phyloP scores from a whole-genome alignment of 2,113 vertebrate genomes.

The Vicugna pacos region DNA sequence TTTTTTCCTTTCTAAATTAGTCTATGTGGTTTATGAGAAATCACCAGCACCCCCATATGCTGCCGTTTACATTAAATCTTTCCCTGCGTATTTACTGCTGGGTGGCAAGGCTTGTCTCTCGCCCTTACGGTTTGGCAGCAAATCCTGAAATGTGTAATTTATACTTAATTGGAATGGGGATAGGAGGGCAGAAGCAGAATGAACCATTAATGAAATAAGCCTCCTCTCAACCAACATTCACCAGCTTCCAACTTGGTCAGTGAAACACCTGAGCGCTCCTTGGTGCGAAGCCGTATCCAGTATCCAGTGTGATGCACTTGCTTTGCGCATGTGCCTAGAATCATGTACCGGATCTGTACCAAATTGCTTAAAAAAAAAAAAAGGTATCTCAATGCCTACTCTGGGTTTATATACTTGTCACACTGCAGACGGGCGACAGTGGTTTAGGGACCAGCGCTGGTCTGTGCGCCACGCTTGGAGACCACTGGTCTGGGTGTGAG shows the following conservation, averaged over 20 bases:
- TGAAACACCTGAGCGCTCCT: neutral
- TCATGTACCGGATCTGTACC: neutral
- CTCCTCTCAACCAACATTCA: neutral
- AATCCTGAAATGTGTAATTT: conserved; percentile 83
- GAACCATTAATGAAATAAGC: conserved; percentile 80
- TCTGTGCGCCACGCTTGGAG: neutral
- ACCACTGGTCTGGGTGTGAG: neutral
- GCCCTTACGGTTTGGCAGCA: conserved; percentile 81
- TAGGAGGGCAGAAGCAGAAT: conserved; percentile 75
- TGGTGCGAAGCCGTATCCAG: neutral
- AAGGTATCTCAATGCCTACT: neutral
- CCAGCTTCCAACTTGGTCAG: neutral
- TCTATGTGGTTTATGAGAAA: conserved; percentile 90
- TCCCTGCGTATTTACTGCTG: conserved; percentile 86
- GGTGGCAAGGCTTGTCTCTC: conserved; percentile 83
- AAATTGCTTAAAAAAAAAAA: no score
- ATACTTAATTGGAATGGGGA: conserved; percentile 83
- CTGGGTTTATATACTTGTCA: neutral
- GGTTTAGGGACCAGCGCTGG: neutral
- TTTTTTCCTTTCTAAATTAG: conserved; percentile 80
- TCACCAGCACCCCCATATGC: conserved; percentile 83
- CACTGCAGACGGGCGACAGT: neutral
- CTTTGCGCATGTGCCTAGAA: neutral
- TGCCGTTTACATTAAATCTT: conserved; percentile 89
- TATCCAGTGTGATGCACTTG: neutral